Evolutionary conservation across 1,140 invertebrate species (phyloP), one percentile per base, ranked within the genome.

Genomic region (Palaemon carinicauda): DNA sequence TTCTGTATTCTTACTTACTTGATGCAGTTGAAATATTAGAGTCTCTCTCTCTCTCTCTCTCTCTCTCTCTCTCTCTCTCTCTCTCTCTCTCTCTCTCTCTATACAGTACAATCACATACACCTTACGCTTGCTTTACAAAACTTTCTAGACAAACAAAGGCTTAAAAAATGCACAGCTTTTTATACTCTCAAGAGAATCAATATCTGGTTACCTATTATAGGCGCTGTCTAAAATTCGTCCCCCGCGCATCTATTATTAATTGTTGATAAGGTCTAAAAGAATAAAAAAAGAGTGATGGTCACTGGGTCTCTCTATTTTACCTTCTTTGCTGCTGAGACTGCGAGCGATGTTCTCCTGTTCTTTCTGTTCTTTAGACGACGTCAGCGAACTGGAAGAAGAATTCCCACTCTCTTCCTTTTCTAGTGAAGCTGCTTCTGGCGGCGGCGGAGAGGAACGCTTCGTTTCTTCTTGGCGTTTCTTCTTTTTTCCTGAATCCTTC

Each of bases 321-420:
- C 79, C n/a, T 33, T 81, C 50, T 65, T 50, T 81, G 60, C 31
- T 69, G n/a, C 19, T 41, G 17, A 81, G 53, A 24, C 80, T 81
- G 24, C 80, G 60, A 24, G 80, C 80, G 15, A 81, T 24, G 41
- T 81, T 81, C 19, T 81, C 80, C 33, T 71, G 80, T 4, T 81
- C 80, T 50, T 81, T 81, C 15, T 51, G 56, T 14, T 52, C 33
- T 14, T 81, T 81, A 21, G 80, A 81, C 7, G 60, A 71, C 7
- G 31, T 27, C n/a, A 12, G 21, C n/a, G 50, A 50, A 5, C 24
- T 17, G n/a, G 80, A 71, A 33, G 14, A 54, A 54, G 21, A 50
- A 1, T 3, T 41, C 17, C 24, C 33, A 31, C 15, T 41, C 21
- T 75, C 73, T 3, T 75, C 33, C 33, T 24, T n/a, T 15, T 0